phyloP scores from a whole-genome alignment of 2,888 invertebrate species.

The Salpingus planirostris region DNA sequence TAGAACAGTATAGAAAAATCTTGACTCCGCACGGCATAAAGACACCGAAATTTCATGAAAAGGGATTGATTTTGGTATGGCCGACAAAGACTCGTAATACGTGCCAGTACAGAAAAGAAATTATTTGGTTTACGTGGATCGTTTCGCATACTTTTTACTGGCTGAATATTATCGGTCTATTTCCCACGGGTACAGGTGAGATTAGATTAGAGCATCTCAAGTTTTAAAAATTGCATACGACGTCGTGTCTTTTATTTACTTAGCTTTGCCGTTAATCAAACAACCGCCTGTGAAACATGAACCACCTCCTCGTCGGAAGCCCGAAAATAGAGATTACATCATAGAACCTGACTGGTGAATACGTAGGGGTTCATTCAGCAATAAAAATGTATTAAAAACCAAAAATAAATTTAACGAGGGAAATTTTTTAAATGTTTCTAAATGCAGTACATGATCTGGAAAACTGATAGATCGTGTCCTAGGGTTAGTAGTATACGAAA shows the following conservation, averaged over 20 bases:
- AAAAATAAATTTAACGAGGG: neutral
- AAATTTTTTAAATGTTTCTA: neutral
- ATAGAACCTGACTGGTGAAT: constrained; percentile 9
- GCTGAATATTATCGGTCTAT: constrained; percentile 11
- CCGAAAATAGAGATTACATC: constrained; percentile 9
- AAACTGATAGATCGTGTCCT: too few species aligned
- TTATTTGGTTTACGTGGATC: constrained; percentile 12
- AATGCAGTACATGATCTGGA: neutral
- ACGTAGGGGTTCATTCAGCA: neutral
- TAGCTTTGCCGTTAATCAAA: neutral
- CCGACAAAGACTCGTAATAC: constrained; percentile 10
- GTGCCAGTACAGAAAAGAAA: constrained; percentile 11
- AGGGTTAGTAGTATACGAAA: too few species aligned
- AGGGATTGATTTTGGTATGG: constrained; percentile 14
- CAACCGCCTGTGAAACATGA: constrained; percentile 8
- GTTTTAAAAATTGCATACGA: too few species aligned
- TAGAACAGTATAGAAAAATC: constrained; percentile 7
- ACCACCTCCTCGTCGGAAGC: constrained; percentile 3
- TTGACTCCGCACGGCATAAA: constrained; percentile 5
- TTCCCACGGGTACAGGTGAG: constrained; percentile 13
- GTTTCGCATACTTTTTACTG: constrained; percentile 11
- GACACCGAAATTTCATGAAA: constrained; percentile 7
- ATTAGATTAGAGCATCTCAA: neutral
- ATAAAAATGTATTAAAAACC: neutral
- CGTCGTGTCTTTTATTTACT: neutral